These are phyloP conservation scores for Batillaria attramentaria DNA, from an alignment of 1,140 invertebrate species.

Conservation along the genomic window DNA sequence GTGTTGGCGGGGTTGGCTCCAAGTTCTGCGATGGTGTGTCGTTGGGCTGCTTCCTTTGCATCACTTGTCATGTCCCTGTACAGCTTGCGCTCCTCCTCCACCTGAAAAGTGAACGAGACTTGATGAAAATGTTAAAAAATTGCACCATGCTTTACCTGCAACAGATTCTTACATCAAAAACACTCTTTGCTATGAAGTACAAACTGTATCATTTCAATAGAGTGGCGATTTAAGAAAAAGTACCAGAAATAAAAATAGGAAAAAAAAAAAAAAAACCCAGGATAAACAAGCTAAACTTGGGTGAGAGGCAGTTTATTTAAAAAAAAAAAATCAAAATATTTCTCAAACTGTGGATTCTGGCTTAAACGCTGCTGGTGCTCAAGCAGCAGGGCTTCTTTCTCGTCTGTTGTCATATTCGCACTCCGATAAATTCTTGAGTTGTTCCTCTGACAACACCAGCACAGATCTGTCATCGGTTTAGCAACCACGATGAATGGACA, in stretches of 20 bases:
- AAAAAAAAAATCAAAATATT: too few species aligned
- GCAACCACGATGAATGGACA: slow-evolving; percentile 32
- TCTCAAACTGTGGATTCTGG: slow-evolving; percentile 8
- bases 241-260: slow-evolving; percentile 25
- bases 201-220: too few species aligned
- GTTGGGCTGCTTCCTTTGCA: too few species aligned
- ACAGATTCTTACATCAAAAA: background rate
- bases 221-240: background rate
- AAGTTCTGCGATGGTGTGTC: too few species aligned
- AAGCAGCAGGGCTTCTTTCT: background rate
- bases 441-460: slow-evolving; percentile 47
- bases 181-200: background rate
- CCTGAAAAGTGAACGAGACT: too few species aligned
- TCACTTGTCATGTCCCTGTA: too few species aligned
- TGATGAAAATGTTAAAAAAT: too few species aligned
- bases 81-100: too few species aligned
- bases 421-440: slow-evolving; percentile 34
- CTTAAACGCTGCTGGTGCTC: background rate
- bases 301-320: too few species aligned
- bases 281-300: too few species aligned
- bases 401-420: background rate
- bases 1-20: background rate
- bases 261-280: too few species aligned
- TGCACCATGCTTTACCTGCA: background rate
- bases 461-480: slow-evolving; percentile 43